A percentile compares a stretch with the other conserved stretches of the same genome.
Evolutionary conservation across 2,888 invertebrate species (phyloP).

Genomic region (Ectropis crepuscularia): DNA sequence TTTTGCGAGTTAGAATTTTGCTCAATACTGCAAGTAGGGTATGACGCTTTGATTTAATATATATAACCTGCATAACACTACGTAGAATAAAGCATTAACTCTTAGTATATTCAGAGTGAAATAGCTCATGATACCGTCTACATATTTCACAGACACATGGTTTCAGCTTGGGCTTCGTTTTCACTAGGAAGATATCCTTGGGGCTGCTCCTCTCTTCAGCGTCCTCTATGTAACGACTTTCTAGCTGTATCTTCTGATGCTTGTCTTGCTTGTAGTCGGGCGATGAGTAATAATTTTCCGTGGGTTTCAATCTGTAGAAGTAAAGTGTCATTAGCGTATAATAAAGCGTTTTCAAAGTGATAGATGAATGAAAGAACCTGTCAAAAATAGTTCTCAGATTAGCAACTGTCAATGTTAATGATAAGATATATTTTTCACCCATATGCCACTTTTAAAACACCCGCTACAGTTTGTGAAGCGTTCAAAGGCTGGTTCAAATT

Average conservation of each 20-base stretch:
- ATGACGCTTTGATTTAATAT: no score
- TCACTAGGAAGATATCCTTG: slow-evolving; percentile 30
- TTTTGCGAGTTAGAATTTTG: no score
- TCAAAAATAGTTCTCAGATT: no score
- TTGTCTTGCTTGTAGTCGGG: slow-evolving; percentile 52
- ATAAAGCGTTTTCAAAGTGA: background rate
- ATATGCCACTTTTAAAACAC: no score
- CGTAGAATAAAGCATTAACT: slow-evolving; percentile 20
- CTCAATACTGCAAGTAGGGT: no score
- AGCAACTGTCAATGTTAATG: no score
- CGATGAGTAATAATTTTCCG: slow-evolving; percentile 32
- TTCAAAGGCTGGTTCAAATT: no score
- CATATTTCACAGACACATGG: slow-evolving; percentile 77
- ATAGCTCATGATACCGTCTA: slow-evolving; percentile 70
- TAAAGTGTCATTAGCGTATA: background rate
- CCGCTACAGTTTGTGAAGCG: no score
- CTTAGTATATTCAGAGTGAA: slow-evolving; percentile 52
- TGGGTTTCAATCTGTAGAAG: slow-evolving; percentile 44
- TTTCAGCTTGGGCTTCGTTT: slow-evolving; percentile 33
- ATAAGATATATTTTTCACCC: no score
- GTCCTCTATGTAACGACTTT: slow-evolving; percentile 66
- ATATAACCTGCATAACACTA: no score
- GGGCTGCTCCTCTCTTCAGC: slow-evolving; percentile 43
- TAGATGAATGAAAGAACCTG: no score
- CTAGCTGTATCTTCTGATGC: slow-evolving; percentile 51